Evolutionary conservation across 2,797 vertebrate species (phyloP).

Genomic region (Takifugu ocellatus): DNA sequence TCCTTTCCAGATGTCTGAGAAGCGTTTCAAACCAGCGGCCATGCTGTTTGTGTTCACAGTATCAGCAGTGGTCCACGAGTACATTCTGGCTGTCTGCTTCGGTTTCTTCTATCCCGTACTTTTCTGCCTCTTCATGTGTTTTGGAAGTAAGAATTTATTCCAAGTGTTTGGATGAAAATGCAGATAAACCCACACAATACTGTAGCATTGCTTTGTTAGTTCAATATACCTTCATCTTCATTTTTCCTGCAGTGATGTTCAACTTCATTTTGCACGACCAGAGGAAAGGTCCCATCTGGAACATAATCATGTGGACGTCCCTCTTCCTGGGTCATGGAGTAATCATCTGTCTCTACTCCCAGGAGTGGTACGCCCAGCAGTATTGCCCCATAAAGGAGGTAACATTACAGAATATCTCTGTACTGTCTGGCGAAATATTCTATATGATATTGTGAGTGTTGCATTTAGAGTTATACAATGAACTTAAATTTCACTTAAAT

Average conservation of each 20-base stretch:
- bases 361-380: slow-evolving; percentile 93
- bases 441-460: no score
- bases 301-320: slow-evolving; percentile 92
- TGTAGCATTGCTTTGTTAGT: not conserved
- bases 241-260: slow-evolving; percentile 81
- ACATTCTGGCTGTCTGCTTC: slow-evolving; percentile 85
- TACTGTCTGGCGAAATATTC: not conserved
- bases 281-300: slow-evolving; percentile 94
- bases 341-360: slow-evolving; percentile 91
- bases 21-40: slow-evolving; percentile 83
- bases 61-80: slow-evolving; percentile 90
- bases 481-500: no score
- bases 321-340: slow-evolving; percentile 92
- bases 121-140: slow-evolving; percentile 90
- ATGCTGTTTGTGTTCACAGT: slow-evolving; percentile 90
- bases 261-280: slow-evolving; percentile 94
- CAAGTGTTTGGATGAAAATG: not conserved
- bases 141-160: slow-evolving; percentile 85
- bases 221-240: not conserved
- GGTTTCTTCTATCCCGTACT: slow-evolving; percentile 95
- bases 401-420: slow-evolving; percentile 32
- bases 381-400: slow-evolving; percentile 89
- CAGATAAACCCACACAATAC: not conserved
- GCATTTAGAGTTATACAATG: no score
- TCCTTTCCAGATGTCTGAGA: slow-evolving; percentile 82